Percentiles rank a stretch among this genome's conserved stretches.
These are phyloP conservation scores for Melanostoma mellinum DNA, from an alignment of 2,888 invertebrate species.

Conservation along the genomic window DNA sequence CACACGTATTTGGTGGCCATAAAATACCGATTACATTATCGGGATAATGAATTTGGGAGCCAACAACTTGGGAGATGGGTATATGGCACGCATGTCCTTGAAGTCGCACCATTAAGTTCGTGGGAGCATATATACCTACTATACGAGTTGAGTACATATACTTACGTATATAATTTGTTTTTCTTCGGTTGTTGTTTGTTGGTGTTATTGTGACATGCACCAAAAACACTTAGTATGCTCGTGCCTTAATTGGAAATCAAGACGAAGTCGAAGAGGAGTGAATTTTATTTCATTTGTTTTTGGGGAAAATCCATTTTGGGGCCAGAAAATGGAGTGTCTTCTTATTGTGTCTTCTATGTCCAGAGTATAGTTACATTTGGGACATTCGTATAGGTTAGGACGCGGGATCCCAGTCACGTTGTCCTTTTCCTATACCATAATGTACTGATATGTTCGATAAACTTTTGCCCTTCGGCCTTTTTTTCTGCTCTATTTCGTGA, in stretches of 20 bases:
- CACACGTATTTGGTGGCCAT: slow-evolving; percentile 69
- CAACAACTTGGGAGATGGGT: slow-evolving; percentile 37
- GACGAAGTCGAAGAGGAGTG: slow-evolving; percentile 5
- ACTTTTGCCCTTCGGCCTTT: slow-evolving; percentile 46
- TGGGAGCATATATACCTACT: slow-evolving; percentile 4
- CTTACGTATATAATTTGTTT: background rate
- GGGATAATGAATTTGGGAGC: slow-evolving; percentile 69
- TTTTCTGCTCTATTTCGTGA: background rate
- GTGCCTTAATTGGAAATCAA: slow-evolving; percentile 67
- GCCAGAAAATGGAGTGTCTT: slow-evolving; percentile 15
- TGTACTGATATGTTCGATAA: slow-evolving; percentile 64
- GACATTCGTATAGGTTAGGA: slow-evolving; percentile 18
- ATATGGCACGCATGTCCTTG: slow-evolving; percentile 57
- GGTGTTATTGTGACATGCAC: slow-evolving; percentile 28
- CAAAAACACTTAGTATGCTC: slow-evolving; percentile 50
- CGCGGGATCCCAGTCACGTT: slow-evolving; percentile 70
- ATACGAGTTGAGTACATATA: background rate
- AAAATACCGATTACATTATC: slow-evolving; percentile 73
- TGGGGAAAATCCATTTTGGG: slow-evolving; percentile 52
- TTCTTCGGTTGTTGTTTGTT: slow-evolving; percentile 3
- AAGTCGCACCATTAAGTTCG: slow-evolving; percentile 54
- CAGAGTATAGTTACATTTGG: slow-evolving; percentile 32
- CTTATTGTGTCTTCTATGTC: slow-evolving; percentile 23
- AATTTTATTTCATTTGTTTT: slow-evolving; percentile 50
- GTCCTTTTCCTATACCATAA: slow-evolving; percentile 44